Evolutionary conservation across 1,140 invertebrate species (phyloP).

Genomic region (Anastrepha obliqua): DNA sequence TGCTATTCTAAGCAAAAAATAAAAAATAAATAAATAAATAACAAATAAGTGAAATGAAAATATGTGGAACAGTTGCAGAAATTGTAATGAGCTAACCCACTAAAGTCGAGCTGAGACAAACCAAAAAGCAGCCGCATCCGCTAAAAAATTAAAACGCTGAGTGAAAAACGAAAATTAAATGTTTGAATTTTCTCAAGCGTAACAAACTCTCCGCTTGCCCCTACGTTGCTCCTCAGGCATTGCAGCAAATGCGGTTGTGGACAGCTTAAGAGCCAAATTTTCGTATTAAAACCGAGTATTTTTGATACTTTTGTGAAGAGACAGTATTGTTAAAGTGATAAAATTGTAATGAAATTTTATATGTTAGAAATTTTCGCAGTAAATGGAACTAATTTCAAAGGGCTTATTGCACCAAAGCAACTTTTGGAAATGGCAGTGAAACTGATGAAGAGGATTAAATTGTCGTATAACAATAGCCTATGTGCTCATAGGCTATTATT

Average conservation of each 20-base stretch:
- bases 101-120: background rate
- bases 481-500: too few species aligned
- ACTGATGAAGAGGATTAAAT: too few species aligned
- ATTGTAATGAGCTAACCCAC: constrained; percentile 18
- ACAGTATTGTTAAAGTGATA: background rate
- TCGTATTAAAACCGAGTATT: background rate
- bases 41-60: background rate
- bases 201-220: background rate
- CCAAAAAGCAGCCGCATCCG: background rate
- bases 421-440: too few species aligned
- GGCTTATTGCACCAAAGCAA: too few species aligned
- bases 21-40: background rate
- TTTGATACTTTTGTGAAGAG: background rate
- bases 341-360: background rate
- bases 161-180: constrained; percentile 12
- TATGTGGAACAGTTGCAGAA: background rate
- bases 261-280: background rate
- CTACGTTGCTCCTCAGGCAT: background rate
- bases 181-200: constrained; percentile 27
- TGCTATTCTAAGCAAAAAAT: background rate
- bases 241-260: background rate
- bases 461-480: too few species aligned
- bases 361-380: too few species aligned
- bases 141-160: background rate
- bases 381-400: too few species aligned